Base-by-base conservation (phyloP, 1,140 invertebrate genomes). In the Pseudachorutes palmiensis region DNA sequence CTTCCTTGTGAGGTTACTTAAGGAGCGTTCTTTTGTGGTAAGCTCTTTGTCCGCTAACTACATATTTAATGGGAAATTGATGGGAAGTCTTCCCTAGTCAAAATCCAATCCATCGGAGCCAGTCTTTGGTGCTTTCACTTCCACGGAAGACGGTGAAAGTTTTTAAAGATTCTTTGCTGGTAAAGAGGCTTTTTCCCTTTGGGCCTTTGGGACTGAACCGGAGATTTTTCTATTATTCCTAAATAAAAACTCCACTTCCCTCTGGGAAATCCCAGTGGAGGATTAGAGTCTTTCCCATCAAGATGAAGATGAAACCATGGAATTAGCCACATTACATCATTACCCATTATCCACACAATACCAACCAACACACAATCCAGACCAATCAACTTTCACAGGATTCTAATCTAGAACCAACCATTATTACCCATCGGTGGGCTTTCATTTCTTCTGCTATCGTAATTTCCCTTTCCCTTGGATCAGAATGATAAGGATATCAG, bases 201-300 rank as follows among this genome's bases (percentile, higher is more conserved):
- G 19, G 36, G 19, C 19, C 36, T 19, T 19, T 12, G 36, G 36
- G 36, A 19, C 9, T 45, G 9, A 9, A 45, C 36, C 36, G 36
- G 36, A 45, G 36, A 45, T 45, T 45, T 45, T 45, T 45, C 36
- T 45, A 45, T 45, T 45, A 45, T 45, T 45, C 36, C 36, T 45
- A 45, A 45, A 45, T 45, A 45, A 45, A 45, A 45, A 45, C 36
- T 45, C 36, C 36, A 45, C 9, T 45, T 19, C 9, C 9, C 36
- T 45, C 19, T 9, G 36, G 19, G 36, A 45, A 45, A 45, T 12
- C 9, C 36, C 36, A 9, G 9, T 45, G 36, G 36, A 45, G 36
- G 36, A 45, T 45, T 45, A 45, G 19, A 19, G 36, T 9, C 36
- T 45, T 45, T 9, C 19, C 36, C 9, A 45, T 19, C 36, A 45